Base-by-base conservation (phyloP, 2,888 invertebrate genomes). In the Cactoblastis cactorum region DNA sequence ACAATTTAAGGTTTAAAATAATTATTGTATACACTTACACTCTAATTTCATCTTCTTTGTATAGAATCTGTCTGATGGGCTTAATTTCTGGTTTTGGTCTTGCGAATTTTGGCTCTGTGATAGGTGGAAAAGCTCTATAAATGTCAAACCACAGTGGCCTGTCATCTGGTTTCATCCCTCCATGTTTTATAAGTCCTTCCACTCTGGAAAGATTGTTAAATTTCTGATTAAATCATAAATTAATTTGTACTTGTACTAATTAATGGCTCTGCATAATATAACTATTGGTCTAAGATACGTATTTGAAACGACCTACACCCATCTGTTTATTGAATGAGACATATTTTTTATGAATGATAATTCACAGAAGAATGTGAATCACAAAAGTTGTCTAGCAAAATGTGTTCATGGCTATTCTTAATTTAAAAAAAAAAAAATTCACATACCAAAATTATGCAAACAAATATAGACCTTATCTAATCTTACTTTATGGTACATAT, bases 101-200 rank as follows among this genome's bases (percentile, higher is more conserved):
- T 59, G 95, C 94, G 81, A 91, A 96, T 54, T 91, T 89, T 4
- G 98, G 98, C 68, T 96, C 96, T 39, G 92, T 82, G 59, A 93
- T 92, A 1, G 99, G 98, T 5, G 98, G 98, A 85, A 97, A 97
- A 0, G 95, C 93, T 80, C 93, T 93, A 75, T 98, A 98, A 17
- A 99, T 87, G 72, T 97, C 95, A 74, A 95, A 97, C 99, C 99
- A 99, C 8, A 98, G 54, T 0, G 99, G 99, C 57, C 95, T 92
- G 65, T 98, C 97, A 61, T 95, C 94, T 51, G 92, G 88, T 71
- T 92, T 94, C 77, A 98, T 87, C 2, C 95, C 97, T 45, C 95
- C 95, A 17, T 95, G 92, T 53, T 93, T 91, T 11, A 98, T 74
- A 32, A 99, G 87, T 3, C 97, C 96, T 61, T 92, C 92, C 1